A percentile compares a stretch with the other conserved stretches of the same genome.
These are phyloP conservation scores for Diadema setosum DNA, from an alignment of 35 echinoderm and acorn worm genomes.

Conservation along the genomic window DNA sequence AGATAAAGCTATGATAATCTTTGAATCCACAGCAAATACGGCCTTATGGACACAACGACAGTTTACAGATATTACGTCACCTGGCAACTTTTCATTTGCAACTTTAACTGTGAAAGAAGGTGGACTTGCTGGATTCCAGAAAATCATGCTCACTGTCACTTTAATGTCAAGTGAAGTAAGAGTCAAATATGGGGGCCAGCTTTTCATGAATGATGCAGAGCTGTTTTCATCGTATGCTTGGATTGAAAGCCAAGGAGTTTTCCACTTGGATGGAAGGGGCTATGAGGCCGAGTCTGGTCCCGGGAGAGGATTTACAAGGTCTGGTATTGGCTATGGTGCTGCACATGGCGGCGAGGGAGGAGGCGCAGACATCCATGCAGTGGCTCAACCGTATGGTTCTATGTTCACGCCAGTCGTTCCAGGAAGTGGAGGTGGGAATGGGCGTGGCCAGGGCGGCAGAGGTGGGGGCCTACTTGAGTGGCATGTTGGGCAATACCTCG, in stretches of 20 bases:
- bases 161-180: conserved; percentile 77
- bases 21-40: conserved; percentile 76
- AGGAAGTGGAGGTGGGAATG: conserved; percentile 89
- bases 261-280: conserved; percentile 87
- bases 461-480: conserved; percentile 81
- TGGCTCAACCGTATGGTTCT: conserved; percentile 85
- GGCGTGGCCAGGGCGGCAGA: conserved; percentile 60
- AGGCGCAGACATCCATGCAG: conserved; percentile 21
- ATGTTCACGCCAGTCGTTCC: conserved; percentile 35
- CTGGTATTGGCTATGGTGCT: conserved; percentile 73
- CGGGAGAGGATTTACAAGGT: conserved; percentile 26
- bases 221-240: conserved; percentile 84
- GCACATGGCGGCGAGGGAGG: conserved; percentile 91
- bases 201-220: conserved; percentile 79
- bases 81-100: conserved; percentile 89
- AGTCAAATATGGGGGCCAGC: conserved; percentile 64
- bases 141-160: conserved; percentile 46
- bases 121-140: conserved; percentile 53
- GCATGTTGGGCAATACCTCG: conserved; percentile 69
- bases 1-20: conserved; percentile 57
- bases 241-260: conserved; percentile 83
- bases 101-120: conserved; percentile 83
- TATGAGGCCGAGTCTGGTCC: conserved; percentile 57
- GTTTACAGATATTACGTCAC: conserved; percentile 54
- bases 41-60: conserved; percentile 60